phyloP scores from a whole-genome alignment of 2,888 invertebrate species.

The Strigamia crassipes region DNA sequence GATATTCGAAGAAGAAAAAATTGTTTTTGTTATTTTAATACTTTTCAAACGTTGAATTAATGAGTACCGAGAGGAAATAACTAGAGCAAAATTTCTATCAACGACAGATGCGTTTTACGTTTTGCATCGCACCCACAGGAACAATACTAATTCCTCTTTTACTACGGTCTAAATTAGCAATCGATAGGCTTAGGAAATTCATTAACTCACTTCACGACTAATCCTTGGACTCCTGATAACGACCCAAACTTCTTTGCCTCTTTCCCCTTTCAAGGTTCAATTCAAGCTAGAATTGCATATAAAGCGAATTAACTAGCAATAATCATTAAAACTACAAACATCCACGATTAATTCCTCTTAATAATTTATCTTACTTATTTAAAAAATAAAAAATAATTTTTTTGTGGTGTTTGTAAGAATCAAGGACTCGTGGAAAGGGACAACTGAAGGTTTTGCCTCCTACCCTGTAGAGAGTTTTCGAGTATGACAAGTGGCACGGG shows the following conservation, averaged over 20 bases:
- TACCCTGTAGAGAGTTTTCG: too few relatives aligned
- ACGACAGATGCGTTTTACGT: slow-evolving; percentile 6
- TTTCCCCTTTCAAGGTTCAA: background rate
- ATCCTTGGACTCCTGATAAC: slow-evolving; percentile 3
- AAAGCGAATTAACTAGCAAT: background rate
- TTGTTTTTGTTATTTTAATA: background rate
- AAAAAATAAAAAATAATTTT: too few relatives aligned
- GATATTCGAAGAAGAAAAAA: background rate
- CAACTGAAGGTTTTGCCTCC: too few relatives aligned
- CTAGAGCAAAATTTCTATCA: background rate
- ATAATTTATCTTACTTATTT: too few relatives aligned
- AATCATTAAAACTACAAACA: too few relatives aligned
- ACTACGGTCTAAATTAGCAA: background rate
- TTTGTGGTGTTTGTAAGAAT: too few relatives aligned
- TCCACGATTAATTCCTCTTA: too few relatives aligned
- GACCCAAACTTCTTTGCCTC: background rate
- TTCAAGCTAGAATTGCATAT: background rate
- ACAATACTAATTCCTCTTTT: slow-evolving; percentile 36
- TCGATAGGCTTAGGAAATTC: slow-evolving; percentile 42
- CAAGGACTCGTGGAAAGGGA: too few relatives aligned
- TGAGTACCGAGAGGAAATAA: background rate
- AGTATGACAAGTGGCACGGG: too few relatives aligned
- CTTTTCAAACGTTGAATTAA: background rate
- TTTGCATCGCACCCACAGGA: slow-evolving; percentile 13
- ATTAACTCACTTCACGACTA: slow-evolving; percentile 18